Conservation (phyloP, 1,140 invertebrate genomes). For the Papilio polytes region DNA sequence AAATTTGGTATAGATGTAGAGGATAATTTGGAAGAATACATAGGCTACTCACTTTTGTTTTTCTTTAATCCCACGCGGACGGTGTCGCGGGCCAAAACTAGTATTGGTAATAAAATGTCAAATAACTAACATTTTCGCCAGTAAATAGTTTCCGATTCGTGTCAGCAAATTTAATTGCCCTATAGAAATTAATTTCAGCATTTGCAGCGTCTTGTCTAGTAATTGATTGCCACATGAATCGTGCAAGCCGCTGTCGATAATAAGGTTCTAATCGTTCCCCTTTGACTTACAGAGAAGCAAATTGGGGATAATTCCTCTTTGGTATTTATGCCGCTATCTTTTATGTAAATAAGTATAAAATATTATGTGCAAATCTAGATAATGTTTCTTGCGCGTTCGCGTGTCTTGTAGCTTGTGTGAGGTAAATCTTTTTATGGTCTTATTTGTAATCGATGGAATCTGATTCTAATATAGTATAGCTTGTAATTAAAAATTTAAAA, state of each 20-base stretch:
- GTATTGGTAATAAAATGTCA: too few species aligned
- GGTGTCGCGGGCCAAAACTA: too few species aligned
- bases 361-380: too few species aligned
- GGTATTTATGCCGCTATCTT: not conserved
- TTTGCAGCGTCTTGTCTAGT: slow-evolving; percentile 47
- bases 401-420: not conserved
- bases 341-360: not conserved
- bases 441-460: too few species aligned
- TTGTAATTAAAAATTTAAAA: too few species aligned
- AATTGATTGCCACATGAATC: slow-evolving; percentile 65
- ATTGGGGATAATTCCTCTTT: slow-evolving; percentile 18
- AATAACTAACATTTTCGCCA: too few species aligned
- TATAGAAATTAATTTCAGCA: slow-evolving; percentile 67
- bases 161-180: slow-evolving; percentile 58
- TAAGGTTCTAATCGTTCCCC: slow-evolving; percentile 46
- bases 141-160: not conserved
- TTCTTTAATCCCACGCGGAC: too few species aligned
- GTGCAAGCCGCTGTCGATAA: slow-evolving; percentile 52
- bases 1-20: too few species aligned
- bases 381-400: too few species aligned
- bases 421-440: not conserved
- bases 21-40: too few species aligned
- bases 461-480: too few species aligned
- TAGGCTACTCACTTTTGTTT: too few species aligned
- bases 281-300: slow-evolving; percentile 18